A percentile compares a stretch with the other conserved stretches of the same genome.
phyloP scores from a whole-genome alignment of 2,113 vertebrate genomes.

The Eleginops maclovinus region DNA sequence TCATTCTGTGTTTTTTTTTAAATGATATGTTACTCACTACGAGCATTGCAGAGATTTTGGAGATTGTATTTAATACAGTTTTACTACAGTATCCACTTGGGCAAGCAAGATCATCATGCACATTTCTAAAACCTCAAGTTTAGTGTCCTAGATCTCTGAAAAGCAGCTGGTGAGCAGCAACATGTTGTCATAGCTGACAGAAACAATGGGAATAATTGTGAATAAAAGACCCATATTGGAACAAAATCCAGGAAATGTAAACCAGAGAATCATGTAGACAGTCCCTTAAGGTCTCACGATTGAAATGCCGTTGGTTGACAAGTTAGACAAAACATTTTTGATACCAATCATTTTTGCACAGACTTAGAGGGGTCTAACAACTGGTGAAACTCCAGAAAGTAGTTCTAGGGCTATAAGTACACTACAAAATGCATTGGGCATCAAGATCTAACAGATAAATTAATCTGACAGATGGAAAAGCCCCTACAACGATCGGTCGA shows the following conservation, averaged over 20 bases:
- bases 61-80: background rate
- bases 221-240: background rate
- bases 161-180: constrained; percentile 1
- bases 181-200: background rate
- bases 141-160: background rate
- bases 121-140: background rate
- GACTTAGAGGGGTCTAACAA: background rate
- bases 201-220: background rate
- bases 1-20: background rate
- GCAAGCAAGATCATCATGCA: background rate
- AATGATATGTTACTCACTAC: background rate
- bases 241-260: background rate
- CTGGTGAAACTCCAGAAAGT: constrained; percentile 2
- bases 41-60: background rate
- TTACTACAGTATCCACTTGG: background rate
- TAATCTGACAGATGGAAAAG: constrained; percentile 29
- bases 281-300: too few relatives aligned
- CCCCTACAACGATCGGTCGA: background rate
- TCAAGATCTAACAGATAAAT: constrained; percentile 5
- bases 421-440: background rate
- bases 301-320: too few relatives aligned
- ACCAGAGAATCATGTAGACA: background rate
- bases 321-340: constrained; percentile 11
- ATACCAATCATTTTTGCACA: constrained; percentile 41
- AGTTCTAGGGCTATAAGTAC: background rate